These are phyloP conservation scores for Garrulus glandarius DNA, from an alignment of 2,797 vertebrate genomes.

Conservation along the genomic window DNA sequence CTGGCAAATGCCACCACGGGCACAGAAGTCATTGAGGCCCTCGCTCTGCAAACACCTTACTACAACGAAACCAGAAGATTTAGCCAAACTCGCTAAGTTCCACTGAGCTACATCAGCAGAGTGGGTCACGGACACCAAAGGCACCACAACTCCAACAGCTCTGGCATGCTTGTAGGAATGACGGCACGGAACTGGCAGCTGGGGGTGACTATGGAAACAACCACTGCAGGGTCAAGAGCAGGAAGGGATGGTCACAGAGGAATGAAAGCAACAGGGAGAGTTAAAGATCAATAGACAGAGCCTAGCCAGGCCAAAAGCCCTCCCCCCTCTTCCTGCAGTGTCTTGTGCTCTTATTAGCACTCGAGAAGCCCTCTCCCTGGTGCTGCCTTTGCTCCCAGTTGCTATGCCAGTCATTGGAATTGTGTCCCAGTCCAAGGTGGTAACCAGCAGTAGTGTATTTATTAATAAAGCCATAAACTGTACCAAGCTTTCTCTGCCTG, in stretches of 20 bases:
- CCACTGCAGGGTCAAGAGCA: neutral
- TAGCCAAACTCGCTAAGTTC: neutral
- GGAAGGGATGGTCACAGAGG: neutral
- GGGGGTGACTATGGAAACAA: neutral
- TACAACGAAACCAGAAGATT: accelerated
- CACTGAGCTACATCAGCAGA: neutral
- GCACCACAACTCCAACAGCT: neutral
- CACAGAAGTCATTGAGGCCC: neutral
- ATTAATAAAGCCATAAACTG: neutral
- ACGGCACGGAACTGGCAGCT: neutral
- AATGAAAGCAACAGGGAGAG: neutral
- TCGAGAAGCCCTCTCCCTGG: neutral
- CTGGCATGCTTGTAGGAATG: accelerated
- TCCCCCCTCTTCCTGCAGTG: neutral
- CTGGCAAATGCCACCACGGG: neutral
- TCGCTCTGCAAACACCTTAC: accelerated
- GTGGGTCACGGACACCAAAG: accelerated
- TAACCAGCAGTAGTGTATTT: neutral
- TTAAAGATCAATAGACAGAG: neutral
- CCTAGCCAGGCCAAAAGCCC: neutral
- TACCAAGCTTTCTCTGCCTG: neutral
- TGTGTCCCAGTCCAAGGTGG: neutral
- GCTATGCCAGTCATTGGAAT: neutral
- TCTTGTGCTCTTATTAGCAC: neutral
- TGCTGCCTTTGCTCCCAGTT: neutral